A percentile compares a stretch with the other conserved stretches of the same genome.
These are phyloP conservation scores for Archegozetes longisetosus DNA, from an alignment of 1,140 invertebrate species.

Conservation along the genomic window DNA sequence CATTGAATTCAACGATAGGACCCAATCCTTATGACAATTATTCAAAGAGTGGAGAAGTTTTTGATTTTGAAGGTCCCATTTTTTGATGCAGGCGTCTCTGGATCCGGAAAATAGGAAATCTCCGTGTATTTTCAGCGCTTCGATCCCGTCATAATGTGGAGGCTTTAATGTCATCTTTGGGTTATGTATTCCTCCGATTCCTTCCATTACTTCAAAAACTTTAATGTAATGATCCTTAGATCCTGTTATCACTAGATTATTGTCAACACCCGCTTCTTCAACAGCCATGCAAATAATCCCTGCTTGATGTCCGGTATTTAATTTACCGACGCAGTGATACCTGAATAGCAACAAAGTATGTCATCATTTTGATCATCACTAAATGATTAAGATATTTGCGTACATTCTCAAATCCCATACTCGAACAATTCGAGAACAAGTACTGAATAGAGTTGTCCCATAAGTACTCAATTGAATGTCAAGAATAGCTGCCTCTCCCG, in stretches of 20 bases:
- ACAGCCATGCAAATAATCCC: conserved; percentile 67
- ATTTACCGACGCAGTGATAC: conserved; percentile 50
- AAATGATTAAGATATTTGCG: conserved; percentile 27
- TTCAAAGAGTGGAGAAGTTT: conserved; percentile 57
- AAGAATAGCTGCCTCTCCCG: conserved; percentile 46
- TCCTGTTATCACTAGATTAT: conserved; percentile 49
- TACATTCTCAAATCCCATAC: conserved; percentile 65
- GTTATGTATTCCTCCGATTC: conserved; percentile 36
- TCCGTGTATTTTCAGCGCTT: conserved; percentile 41
- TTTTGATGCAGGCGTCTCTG: conserved; percentile 70
- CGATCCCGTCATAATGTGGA: conserved; percentile 79
- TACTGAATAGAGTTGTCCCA: conserved; percentile 48
- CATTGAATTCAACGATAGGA: conserved; percentile 54
- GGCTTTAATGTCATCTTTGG: conserved; percentile 58
- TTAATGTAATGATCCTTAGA: conserved; percentile 76
- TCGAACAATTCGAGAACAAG: conserved; percentile 56
- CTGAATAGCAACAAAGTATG: conserved; percentile 27
- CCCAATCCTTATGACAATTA: conserved; percentile 77
- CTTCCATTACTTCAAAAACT: conserved; percentile 43
- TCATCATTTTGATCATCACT: conserved; percentile 9
- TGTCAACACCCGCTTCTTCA: conserved; percentile 38
- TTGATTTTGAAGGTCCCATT: conserved; percentile 56
- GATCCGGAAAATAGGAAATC: conserved; percentile 63
- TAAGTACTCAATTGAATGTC: conserved; percentile 44
- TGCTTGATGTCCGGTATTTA: conserved; percentile 67